Percentiles rank a stretch among this genome's conserved stretches.
Evolutionary conservation across 2,797 vertebrate species (phyloP).

Genomic region (Thripadectes ignobilis): DNA sequence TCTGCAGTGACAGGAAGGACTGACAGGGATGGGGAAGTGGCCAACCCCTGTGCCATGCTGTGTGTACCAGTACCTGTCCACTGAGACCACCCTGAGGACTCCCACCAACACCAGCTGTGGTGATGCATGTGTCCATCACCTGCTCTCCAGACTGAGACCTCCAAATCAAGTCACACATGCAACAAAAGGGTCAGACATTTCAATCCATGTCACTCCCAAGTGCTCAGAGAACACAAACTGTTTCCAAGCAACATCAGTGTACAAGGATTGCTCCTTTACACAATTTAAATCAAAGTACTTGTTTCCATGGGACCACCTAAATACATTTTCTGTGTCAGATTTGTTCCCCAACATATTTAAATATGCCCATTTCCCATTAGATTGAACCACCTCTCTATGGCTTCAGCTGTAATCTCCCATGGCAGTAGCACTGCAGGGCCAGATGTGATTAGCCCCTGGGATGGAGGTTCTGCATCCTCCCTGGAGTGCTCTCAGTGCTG

Average conservation of each 20-base stretch:
- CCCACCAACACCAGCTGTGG: rapidly evolving
- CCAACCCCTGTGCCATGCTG: rapidly evolving
- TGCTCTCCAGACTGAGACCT: background rate
- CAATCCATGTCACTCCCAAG: background rate
- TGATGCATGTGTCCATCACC: background rate
- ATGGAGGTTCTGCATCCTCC: background rate
- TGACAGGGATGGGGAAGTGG: rapidly evolving
- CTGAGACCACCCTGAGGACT: rapidly evolving
- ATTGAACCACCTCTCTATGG: background rate
- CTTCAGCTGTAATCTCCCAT: background rate
- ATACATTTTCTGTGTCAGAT: background rate
- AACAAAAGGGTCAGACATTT: background rate
- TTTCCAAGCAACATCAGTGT: background rate
- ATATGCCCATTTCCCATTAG: background rate
- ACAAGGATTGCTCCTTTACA: background rate
- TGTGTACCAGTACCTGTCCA: rapidly evolving
- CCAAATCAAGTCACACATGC: rapidly evolving
- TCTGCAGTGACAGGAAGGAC: background rate
- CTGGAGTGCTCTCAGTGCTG: background rate
- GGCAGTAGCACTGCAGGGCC: background rate
- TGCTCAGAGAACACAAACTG: background rate
- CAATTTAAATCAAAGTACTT: background rate
- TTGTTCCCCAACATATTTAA: background rate
- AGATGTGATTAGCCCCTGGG: background rate
- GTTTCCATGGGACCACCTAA: background rate